These are phyloP conservation scores for Linepithema humile DNA, from an alignment of 1,140 invertebrate species.

Conservation along the genomic window DNA sequence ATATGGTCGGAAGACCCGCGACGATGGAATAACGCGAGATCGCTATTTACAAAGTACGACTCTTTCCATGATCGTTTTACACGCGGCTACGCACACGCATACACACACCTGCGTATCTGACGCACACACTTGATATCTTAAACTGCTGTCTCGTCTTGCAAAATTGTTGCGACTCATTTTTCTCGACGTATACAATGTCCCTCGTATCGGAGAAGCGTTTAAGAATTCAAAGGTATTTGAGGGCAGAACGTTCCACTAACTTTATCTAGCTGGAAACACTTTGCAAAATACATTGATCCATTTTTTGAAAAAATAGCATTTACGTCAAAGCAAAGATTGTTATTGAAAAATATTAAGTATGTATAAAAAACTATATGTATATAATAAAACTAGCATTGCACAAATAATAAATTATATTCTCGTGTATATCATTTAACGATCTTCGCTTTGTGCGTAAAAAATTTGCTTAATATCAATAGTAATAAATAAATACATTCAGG, in stretches of 20 bases:
- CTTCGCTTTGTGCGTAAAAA: neutral
- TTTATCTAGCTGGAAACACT: neutral
- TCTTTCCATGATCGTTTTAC: neutral
- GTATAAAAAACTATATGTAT: neutral
- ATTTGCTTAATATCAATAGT: neutral
- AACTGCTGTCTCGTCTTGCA: neutral
- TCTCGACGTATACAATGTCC: too few relatives aligned
- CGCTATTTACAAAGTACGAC: conserved; percentile 22
- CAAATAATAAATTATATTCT: neutral
- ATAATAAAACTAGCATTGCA: neutral
- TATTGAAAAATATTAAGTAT: neutral
- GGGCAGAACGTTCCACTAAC: neutral
- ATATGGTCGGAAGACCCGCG: conserved; percentile 61
- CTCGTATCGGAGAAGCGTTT: too few relatives aligned
- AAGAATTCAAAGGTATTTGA: neutral
- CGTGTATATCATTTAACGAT: neutral
- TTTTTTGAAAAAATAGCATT: neutral
- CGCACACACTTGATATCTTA: neutral
- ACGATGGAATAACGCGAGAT: conserved; percentile 33
- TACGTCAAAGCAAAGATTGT: neutral
- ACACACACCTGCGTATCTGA: neutral
- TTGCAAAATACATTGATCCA: neutral
- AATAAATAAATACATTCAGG: neutral
- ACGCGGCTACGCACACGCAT: neutral
- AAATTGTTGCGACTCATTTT: neutral